These are phyloP conservation scores for Sarcophaga carnaria DNA, from an alignment of 2,888 invertebrate genomes.

Conservation along the genomic window DNA sequence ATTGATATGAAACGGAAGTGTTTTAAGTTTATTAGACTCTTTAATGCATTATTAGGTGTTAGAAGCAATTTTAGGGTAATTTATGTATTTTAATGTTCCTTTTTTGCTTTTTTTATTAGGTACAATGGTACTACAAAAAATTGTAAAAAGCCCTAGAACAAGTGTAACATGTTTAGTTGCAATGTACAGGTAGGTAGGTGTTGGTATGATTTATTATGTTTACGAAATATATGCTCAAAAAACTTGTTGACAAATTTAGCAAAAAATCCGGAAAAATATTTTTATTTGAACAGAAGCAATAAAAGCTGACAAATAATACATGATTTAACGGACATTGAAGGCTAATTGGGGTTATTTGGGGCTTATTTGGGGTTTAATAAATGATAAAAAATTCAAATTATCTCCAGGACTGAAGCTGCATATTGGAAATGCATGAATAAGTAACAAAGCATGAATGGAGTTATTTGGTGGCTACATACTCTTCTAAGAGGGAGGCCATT, in stretches of 20 bases:
- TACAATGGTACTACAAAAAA: slow-evolving; percentile 10
- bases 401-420: no score
- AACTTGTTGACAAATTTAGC: slow-evolving; percentile 30
- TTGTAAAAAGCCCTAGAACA: neutral
- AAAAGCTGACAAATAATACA: neutral
- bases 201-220: slow-evolving; percentile 58
- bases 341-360: no score
- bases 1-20: slow-evolving; percentile 69
- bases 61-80: slow-evolving; percentile 64
- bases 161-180: neutral
- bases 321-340: neutral
- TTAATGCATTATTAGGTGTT: slow-evolving; percentile 68
- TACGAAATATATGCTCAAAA: neutral
- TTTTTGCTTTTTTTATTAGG: neutral
- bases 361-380: no score
- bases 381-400: no score
- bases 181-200: slow-evolving; percentile 18
- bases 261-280: neutral
- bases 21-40: slow-evolving; percentile 61
- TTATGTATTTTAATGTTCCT: slow-evolving; percentile 27
- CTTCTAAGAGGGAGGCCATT: no score
- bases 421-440: no score
- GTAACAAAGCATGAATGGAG: no score
- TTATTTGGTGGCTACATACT: no score
- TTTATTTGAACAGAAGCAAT: neutral